Base-by-base conservation (phyloP, 2,888 invertebrate genomes). In the Leptogaster cylindrica region DNA sequence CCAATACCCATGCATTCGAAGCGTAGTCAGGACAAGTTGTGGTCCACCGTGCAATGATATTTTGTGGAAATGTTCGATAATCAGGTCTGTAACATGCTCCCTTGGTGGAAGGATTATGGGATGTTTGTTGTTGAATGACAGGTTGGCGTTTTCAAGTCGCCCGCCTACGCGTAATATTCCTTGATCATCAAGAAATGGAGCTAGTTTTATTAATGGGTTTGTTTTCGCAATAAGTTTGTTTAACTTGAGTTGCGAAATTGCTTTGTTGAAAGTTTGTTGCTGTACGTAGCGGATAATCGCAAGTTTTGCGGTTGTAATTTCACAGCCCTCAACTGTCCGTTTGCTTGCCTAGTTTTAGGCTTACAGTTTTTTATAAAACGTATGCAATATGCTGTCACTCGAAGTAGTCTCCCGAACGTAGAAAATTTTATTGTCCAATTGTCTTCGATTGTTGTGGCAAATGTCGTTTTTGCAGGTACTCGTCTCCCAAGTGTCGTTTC, bases 1-100 rank as follows among this genome's bases (percentile, higher is more conserved):
- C 73, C 74, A 74, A 68, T 68, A 74, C 64, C 66, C 50, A 20
- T 63, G 44, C 16, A 18, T 14, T n/a, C 73, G 52, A 7, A 73
- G 10, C 10, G 12, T 25, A 14, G 28, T 16, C 18, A 73, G 18
- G 18, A 69, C 41, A 28, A 66, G 20, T 41, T 73, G 72, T n/a
- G 70, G 16, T 10, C 71, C 73, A 27, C 71, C 70, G 69, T 74
- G 73, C 10, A 70, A 41, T 66, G 48, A 33, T 28, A 14, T 8
- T 10, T n/a, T 46, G 71, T 71, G 58, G 67, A 63, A 3, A 46
- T 23, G 44, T 14, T 3, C 5, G 20, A 36, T 33, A 2, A 36
- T 41, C 2, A 50, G 12, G 5, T 50, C 20, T n/a, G 27, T 14
- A 18, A 41, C 3, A 14, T 48, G 48, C 10, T 44, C 4, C 2